Percentiles rank a stretch among this genome's conserved stretches.
phyloP scores from a whole-genome alignment of 2,113 vertebrate genomes.

The Haemorhous mexicanus region DNA sequence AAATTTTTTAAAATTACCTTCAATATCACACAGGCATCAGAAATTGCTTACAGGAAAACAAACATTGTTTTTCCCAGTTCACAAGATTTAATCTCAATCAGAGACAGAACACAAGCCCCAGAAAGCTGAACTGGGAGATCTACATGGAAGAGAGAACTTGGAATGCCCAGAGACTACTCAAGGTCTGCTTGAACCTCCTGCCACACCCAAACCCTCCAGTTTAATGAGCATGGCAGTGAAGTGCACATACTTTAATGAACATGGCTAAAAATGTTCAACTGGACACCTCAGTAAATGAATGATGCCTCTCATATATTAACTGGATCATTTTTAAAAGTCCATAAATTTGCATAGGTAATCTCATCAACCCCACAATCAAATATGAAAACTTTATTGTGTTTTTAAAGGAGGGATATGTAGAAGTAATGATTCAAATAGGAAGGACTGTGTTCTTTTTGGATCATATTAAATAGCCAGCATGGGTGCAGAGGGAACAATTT shows the following conservation, averaged over 20 bases:
- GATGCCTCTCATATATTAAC: background rate
- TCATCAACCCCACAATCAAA: background rate
- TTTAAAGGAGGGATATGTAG: background rate
- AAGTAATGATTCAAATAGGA: background rate
- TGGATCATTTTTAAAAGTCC: background rate
- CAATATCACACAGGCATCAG: rapidly evolving
- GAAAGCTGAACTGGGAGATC: background rate
- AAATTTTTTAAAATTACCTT: background rate
- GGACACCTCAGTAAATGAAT: background rate
- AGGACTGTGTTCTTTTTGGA: background rate
- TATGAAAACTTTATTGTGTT: background rate
- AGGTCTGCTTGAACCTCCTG: background rate
- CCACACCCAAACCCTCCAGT: background rate
- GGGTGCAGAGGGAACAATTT: background rate
- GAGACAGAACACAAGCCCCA: background rate
- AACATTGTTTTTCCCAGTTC: background rate
- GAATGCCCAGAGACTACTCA: background rate
- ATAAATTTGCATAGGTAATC: background rate
- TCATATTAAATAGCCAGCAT: background rate
- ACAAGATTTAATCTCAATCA: background rate
- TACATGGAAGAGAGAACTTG: rapidly evolving
- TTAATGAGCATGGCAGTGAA: background rate
- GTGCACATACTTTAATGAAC: background rate
- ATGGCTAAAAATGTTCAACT: background rate
- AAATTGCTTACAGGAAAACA: background rate